Evolutionary conservation across 2,113 vertebrate species (phyloP), one percentile per base, ranked within the genome.

Genomic region (Pterocles gutturalis): DNA sequence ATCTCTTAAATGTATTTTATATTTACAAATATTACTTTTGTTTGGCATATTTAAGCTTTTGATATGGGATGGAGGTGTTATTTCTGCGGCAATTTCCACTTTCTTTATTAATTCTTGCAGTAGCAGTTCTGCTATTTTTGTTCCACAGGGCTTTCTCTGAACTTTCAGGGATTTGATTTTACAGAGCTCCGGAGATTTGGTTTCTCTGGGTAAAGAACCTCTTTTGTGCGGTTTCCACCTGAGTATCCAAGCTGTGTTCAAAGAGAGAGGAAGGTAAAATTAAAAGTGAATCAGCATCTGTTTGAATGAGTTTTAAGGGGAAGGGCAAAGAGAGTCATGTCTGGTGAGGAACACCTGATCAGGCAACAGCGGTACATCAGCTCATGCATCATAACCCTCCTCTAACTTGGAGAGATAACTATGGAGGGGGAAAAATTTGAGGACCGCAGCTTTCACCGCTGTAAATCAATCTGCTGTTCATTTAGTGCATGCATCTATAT

Each of bases 181-280:
- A 53, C 55, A 78, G 66, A 70, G 51, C 41, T 86, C 38, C 38
- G 2, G 10, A 72, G n/a, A 17, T 29, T 58, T 77, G n/a, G 11
- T 36, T 78, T 79, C 36, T 82, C 48, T 70, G 53, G 25, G 29
- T 43, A 34, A 87, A 57, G 51, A 69, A 86, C 38, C 11, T 83
- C 33, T 82, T 94, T 89, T 58, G 19, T 31, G 34, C 34, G 81
- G 19, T 69, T 91, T 85, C 64, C 38, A 83, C 62, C 53, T 77
- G 38, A 84, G 72, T 26, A 66, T 62, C 73, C 67, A 57, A 84
- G 60, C 20, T 41, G 22, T 55, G 20, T 83, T 67, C 66, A 61
- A 64, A 94, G 51, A 79, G 43, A 51, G 33, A 21, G 10, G 24
- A 62, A 67, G 22, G 49, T 78, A 87, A 93, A 92, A 95, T 73